Percentiles rank a stretch among this genome's conserved stretches.
phyloP scores from a whole-genome alignment of 2,888 invertebrate species.

The Athrips mouffetella region DNA sequence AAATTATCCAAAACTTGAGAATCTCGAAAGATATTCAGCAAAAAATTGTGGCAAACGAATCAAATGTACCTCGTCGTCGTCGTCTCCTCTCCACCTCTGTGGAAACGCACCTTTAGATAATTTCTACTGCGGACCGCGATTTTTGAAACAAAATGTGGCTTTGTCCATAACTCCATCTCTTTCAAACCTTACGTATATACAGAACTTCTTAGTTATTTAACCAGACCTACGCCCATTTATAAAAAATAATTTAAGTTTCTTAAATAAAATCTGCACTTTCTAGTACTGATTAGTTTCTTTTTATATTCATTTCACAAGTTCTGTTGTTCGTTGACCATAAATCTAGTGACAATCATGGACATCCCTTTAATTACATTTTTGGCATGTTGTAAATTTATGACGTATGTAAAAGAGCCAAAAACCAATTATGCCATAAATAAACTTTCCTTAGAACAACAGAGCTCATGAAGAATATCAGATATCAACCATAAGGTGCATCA shows the following conservation, averaged over 20 bases:
- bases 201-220: conserved; percentile 49
- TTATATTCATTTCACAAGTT: conserved; percentile 47
- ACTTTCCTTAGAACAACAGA: conserved; percentile 30
- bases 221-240: conserved; percentile 55
- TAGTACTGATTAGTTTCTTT: conserved; percentile 38
- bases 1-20: too few species aligned
- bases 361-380: not conserved
- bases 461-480: conserved; percentile 46
- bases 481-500: conserved; percentile 54
- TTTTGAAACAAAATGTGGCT: too few species aligned
- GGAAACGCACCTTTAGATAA: too few species aligned
- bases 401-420: not conserved
- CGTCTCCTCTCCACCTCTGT: too few species aligned
- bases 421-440: conserved; percentile 8
- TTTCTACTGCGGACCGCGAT: too few species aligned
- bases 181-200: conserved; percentile 66
- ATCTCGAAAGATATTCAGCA: too few species aligned
- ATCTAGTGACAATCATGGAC: not conserved
- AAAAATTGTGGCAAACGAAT: too few species aligned
- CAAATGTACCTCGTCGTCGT: too few species aligned
- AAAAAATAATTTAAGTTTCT: conserved; percentile 58
- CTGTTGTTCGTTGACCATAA: conserved; percentile 18
- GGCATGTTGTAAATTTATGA: not conserved
- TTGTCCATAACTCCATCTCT: conserved; percentile 29
- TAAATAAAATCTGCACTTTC: conserved; percentile 58